Percentiles rank a stretch among this genome's conserved stretches.
Evolutionary conservation across 2,113 vertebrate genomes (phyloP).

Genomic region (Rhinogobius similis): DNA sequence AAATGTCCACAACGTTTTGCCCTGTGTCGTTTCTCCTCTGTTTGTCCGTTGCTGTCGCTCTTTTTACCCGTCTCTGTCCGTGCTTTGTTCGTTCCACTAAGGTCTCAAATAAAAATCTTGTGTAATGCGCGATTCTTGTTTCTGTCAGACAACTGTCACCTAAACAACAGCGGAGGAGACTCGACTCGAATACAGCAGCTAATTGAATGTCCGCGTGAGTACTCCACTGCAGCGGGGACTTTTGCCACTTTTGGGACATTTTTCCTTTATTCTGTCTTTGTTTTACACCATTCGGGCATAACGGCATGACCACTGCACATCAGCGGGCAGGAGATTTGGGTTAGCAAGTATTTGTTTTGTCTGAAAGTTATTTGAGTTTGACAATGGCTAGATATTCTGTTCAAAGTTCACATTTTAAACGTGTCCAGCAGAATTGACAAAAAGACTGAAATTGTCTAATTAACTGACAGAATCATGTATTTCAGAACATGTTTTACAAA

Average conservation of each 20-base stretch:
- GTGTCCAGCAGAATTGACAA: too few species aligned
- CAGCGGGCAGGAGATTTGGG: not conserved
- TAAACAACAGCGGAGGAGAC: conserved; percentile 96
- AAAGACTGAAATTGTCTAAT: too few species aligned
- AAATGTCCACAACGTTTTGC: not conserved
- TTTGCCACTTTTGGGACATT: not conserved
- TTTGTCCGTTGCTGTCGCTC: not conserved
- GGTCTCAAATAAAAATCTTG: conserved; percentile 10
- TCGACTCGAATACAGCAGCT: conserved; percentile 94
- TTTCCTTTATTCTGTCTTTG: not conserved
- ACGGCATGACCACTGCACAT: not conserved
- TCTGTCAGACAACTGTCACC: conserved; percentile 96
- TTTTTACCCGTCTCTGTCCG: not conserved
- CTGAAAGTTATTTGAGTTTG: not conserved
- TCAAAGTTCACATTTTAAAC: too few species aligned
- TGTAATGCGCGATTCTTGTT: conserved; percentile 82
- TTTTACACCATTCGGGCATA: not conserved
- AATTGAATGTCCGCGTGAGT: conserved; percentile 97
- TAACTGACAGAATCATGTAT: too few species aligned
- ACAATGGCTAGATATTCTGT: too few species aligned
- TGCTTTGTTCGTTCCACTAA: not conserved
- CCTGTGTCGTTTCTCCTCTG: not conserved
- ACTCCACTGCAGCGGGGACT: conserved; percentile 52
- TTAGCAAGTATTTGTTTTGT: not conserved
- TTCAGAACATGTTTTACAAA: too few species aligned